Conservation (phyloP, 2,888 invertebrate species). For the Limulus polyphemus region DNA sequence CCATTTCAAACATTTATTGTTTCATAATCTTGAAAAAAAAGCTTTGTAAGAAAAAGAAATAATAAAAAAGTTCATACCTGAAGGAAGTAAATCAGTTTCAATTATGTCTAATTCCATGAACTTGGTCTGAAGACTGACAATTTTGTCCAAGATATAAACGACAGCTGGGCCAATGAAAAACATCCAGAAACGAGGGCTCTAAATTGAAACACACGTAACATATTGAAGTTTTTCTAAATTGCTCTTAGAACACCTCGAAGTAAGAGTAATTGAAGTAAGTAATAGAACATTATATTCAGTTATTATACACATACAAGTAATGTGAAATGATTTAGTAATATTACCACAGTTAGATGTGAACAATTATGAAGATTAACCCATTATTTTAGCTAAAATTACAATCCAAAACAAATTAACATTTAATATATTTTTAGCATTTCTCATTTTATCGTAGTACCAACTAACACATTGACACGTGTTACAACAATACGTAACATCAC, state of each 20-base stretch:
- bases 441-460: too few relatives aligned
- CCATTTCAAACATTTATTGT: background rate
- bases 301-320: too few relatives aligned
- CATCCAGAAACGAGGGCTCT: constrained; percentile 71
- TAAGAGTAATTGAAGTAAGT: background rate
- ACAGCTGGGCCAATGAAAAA: constrained; percentile 85
- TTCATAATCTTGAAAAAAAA: background rate
- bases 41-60: too few relatives aligned
- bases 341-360: too few relatives aligned
- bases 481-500: too few relatives aligned
- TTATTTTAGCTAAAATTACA: too few relatives aligned
- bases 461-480: too few relatives aligned
- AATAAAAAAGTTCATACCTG: constrained; percentile 36
- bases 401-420: too few relatives aligned
- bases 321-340: too few relatives aligned
- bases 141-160: constrained; percentile 78
- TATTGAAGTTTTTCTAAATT: background rate
- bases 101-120: constrained; percentile 84
- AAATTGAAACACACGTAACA: constrained; percentile 15
- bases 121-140: constrained; percentile 77
- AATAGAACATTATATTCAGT: background rate
- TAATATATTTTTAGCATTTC: too few relatives aligned
- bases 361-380: too few relatives aligned
- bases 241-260: background rate
- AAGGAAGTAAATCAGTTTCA: constrained; percentile 83